phyloP scores from a whole-genome alignment of 2,113 vertebrate species.

The Camelus bactrianus region DNA sequence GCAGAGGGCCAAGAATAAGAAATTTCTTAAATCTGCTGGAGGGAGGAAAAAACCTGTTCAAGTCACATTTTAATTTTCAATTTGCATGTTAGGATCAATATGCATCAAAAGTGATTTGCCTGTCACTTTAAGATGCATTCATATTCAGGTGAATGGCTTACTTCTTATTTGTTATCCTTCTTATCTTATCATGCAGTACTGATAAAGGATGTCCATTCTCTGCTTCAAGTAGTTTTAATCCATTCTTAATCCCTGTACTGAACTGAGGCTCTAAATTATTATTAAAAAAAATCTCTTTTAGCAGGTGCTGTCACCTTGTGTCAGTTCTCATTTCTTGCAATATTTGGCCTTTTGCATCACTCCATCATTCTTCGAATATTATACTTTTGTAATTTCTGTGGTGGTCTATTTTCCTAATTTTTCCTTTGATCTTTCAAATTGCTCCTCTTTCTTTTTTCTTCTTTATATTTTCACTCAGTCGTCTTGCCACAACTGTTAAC shows the following conservation, averaged over 20 bases:
- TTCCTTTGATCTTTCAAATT: neutral
- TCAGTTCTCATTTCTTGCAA: neutral
- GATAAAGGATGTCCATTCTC: neutral
- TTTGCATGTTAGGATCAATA: neutral
- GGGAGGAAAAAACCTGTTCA: slow-evolving; percentile 59
- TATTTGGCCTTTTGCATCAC: neutral
- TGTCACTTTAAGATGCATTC: slow-evolving; percentile 14
- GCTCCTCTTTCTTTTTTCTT: neutral
- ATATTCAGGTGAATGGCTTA: neutral
- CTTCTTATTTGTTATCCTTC: neutral
- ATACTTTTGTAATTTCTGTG: neutral
- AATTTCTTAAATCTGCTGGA: slow-evolving; percentile 35
- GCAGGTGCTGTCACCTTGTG: neutral
- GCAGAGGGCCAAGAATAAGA: slow-evolving; percentile 32
- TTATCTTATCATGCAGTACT: neutral
- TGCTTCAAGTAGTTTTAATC: neutral
- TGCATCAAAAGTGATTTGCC: neutral
- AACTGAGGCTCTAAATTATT: neutral
- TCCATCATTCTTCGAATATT: neutral
- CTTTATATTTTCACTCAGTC: neutral
- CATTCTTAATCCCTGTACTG: neutral
- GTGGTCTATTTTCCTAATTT: neutral
- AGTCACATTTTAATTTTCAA: slow-evolving; percentile 57
- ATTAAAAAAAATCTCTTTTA: neutral
- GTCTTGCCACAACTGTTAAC: neutral